Base-by-base conservation (phyloP, 2,113 vertebrate species). In the Opisthocomus hoazin region DNA sequence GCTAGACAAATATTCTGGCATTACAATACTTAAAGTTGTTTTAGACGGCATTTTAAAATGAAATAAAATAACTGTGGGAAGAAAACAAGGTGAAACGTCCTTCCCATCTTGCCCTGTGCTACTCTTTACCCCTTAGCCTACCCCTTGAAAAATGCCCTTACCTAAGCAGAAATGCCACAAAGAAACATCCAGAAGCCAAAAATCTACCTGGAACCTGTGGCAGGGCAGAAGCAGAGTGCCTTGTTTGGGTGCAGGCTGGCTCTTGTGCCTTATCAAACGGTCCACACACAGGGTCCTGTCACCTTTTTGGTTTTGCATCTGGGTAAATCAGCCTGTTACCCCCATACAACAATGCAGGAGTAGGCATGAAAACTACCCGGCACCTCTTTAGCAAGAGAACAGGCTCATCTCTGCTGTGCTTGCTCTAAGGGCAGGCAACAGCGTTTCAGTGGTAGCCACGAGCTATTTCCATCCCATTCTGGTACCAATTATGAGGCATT, bases 191-290 rank as follows among this genome's bases (percentile, higher is more conserved):
- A 43, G 65, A 64, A 74, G 39, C 29, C 16, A 63, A 89, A 60
- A 36, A 54, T 7, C 43, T 23, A 23, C 9, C n/a, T 21, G 13
- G 64, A 51, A 9, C 29, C 43, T 2, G 1, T 2, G 6, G 26
- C 43, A 74, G 65, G 18, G 46, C 46, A 64, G 8, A 83, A 69
- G 20, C 2, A 0, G 6, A 53, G 18, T 2, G 3, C 6, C 4
- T 24, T 4, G 15, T 20, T 58, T 23, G 63, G 45, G 14, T 26
- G 18, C 41, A 87, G 66, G 24, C n/a, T 61, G 60, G 7, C 14
- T 81, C 58, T 43, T 10, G 3, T 12, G 24, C 32, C 39, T 78
- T 50, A 8, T 18, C 36, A 23, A 64, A 43, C 0, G 0, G 5
- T 24, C 30, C 39, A 8, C 26, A 46, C 4, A 4, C 2, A 16